phyloP scores from a whole-genome alignment of 2,888 invertebrate species.

The Lasioglossum figueresi region DNA sequence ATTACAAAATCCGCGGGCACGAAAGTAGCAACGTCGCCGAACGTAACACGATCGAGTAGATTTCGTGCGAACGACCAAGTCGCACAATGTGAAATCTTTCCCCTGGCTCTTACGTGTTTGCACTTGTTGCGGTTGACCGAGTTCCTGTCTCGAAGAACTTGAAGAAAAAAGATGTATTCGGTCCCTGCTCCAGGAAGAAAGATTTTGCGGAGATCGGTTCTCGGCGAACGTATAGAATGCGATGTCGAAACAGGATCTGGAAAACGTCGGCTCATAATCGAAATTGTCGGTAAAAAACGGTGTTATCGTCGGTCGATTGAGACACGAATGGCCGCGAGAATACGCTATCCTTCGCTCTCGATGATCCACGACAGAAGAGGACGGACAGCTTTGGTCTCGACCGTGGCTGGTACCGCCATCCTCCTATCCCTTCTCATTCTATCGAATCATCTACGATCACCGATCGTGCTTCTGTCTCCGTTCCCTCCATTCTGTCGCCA shows the following conservation, averaged over 20 bases:
- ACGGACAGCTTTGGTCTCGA: slow-evolving; percentile 69
- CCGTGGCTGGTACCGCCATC: slow-evolving; percentile 83
- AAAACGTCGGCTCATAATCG: background rate
- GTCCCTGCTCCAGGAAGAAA: background rate
- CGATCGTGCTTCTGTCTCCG: slow-evolving; percentile 49
- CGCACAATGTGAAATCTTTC: slow-evolving; percentile 7
- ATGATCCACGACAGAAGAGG: slow-evolving; percentile 57
- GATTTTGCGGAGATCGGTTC: background rate
- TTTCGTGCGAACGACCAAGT: slow-evolving; percentile 1
- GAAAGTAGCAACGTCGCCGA: background rate
- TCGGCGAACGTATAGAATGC: background rate
- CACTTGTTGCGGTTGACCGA: slow-evolving; percentile 5
- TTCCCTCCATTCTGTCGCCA: slow-evolving; percentile 13
- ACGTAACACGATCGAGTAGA: background rate
- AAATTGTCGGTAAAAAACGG: background rate
- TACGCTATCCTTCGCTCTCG: slow-evolving; percentile 40
- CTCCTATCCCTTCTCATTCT: slow-evolving; percentile 79
- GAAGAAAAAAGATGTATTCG: background rate
- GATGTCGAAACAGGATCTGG: background rate
- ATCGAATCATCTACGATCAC: slow-evolving; percentile 63
- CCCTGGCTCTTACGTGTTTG: background rate
- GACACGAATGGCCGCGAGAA: slow-evolving; percentile 49
- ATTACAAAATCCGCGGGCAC: slow-evolving; percentile 7
- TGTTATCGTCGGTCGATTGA: background rate
- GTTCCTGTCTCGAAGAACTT: background rate